Base-by-base conservation (phyloP, 2,797 vertebrate species). In the Poecilia velifera region DNA sequence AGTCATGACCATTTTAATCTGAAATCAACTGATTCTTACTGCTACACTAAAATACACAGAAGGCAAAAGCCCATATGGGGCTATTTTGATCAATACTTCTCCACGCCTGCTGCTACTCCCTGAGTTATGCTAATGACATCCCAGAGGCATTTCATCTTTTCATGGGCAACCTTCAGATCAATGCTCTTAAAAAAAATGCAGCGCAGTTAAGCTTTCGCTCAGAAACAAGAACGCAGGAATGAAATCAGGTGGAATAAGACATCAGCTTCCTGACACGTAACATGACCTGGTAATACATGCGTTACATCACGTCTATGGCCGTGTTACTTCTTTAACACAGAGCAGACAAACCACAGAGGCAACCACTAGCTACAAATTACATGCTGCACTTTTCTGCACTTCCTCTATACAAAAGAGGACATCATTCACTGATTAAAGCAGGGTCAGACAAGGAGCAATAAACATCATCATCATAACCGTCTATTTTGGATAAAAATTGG, bases 141-240 rank as follows among this genome's bases (percentile, higher is more conserved):
- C 77, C 77, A 77, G 68, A 71, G 66, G 46, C 73, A 73, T 14
- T 73, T 2, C 78, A 84, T 84, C 72, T 10, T 82, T 74, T 73
- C 13, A 88, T 82, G 73, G 81, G 83, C 20, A 55, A 18, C 18
- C 18, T 62, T 4, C 0, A 8, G 39, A 82, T 90, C 82, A 78
- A 88, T 84, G 45, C 41, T 49, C 20, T 85, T 84, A 68, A 79
- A n/a, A 74, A 72, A 85, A 45, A 45, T n/a, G 66, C 64, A 43
- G 5, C 5, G 20, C 9, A 70, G 47, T 25, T 39, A 36, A 25
- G 47, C 34, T 74, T 53, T 53, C 2, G 43, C 45, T 46, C 53
- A 53, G 51, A 74, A 74, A 55, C 55, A 62, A 47, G 39, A 74
- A 59, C 43, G 22, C 18, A 6, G 46, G 36, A 70, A 51, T 57